phyloP scores from a whole-genome alignment of 2,797 vertebrate species.

The Hyperoplus immaculatus region DNA sequence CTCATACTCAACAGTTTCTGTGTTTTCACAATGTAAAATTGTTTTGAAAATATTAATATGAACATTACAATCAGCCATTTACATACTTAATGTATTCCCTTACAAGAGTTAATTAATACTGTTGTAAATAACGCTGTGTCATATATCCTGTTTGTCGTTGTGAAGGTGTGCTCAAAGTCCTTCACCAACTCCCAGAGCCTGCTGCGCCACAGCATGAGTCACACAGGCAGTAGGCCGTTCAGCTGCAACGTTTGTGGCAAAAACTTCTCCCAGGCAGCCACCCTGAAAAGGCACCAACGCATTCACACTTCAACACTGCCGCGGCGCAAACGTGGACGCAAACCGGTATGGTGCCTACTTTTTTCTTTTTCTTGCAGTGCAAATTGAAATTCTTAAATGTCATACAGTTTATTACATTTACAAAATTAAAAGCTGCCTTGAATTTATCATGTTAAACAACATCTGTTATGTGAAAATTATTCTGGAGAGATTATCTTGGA shows the following conservation, averaged over 20 bases:
- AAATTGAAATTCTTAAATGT: neutral
- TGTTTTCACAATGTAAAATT: slow-evolving; percentile 29
- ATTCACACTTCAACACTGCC: slow-evolving; percentile 79
- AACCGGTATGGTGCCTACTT: slow-evolving; percentile 63
- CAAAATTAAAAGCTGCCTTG: neutral
- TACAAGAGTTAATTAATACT: neutral
- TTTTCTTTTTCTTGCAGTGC: neutral
- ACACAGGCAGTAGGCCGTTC: slow-evolving; percentile 88
- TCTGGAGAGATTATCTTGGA: neutral
- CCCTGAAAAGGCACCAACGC: slow-evolving; percentile 90
- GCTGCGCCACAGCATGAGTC: slow-evolving; percentile 92
- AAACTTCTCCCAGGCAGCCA: slow-evolving; percentile 85
- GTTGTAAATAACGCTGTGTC: slow-evolving; percentile 5
- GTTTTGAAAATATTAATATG: slow-evolving; percentile 14
- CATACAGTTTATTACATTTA: neutral
- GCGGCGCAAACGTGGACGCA: slow-evolving; percentile 80
- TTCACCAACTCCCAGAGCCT: slow-evolving; percentile 93
- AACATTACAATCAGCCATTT: slow-evolving; percentile 6
- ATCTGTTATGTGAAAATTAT: neutral
- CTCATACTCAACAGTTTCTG: slow-evolving; percentile 58
- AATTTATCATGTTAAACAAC: neutral
- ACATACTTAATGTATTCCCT: slow-evolving; percentile 4
- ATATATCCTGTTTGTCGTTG: slow-evolving; percentile 46
- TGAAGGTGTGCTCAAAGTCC: slow-evolving; percentile 88
- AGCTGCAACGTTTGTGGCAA: slow-evolving; percentile 90